Evolutionary conservation across 2,113 vertebrate genomes (phyloP).

Genomic region (Callipepla squamata): DNA sequence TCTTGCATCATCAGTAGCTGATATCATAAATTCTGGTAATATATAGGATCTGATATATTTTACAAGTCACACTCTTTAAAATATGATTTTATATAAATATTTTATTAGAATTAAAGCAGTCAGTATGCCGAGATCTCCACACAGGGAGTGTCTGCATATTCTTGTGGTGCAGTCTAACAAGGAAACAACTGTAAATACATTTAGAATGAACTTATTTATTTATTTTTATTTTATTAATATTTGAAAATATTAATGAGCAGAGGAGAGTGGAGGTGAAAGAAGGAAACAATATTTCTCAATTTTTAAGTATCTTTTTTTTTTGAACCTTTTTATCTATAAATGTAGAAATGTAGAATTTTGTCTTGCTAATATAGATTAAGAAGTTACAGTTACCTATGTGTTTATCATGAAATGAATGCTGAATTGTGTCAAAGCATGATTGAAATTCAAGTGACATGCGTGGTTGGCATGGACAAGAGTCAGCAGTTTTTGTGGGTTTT

Average conservation of each 20-base stretch:
- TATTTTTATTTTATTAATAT: neutral
- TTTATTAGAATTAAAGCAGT: neutral
- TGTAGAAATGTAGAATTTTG: neutral
- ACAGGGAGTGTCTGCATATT: fast-evolving
- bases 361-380: neutral
- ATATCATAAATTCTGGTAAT: neutral
- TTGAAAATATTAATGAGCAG: neutral
- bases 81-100: fast-evolving
- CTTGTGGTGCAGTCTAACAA: neutral
- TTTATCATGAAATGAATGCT: neutral
- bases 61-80: neutral
- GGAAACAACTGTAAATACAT: neutral
- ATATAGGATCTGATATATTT: neutral
- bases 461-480: neutral
- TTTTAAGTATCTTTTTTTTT: neutral
- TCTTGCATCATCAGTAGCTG: neutral
- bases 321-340: neutral
- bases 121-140: neutral
- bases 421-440: neutral
- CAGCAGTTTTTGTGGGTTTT: neutral
- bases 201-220: no score
- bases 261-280: neutral
- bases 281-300: neutral
- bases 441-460: neutral
- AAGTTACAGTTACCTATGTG: neutral